Evolutionary conservation across 2,113 vertebrate genomes (phyloP), one percentile per base, ranked within the genome.

Genomic region (Sander vitreus): DNA sequence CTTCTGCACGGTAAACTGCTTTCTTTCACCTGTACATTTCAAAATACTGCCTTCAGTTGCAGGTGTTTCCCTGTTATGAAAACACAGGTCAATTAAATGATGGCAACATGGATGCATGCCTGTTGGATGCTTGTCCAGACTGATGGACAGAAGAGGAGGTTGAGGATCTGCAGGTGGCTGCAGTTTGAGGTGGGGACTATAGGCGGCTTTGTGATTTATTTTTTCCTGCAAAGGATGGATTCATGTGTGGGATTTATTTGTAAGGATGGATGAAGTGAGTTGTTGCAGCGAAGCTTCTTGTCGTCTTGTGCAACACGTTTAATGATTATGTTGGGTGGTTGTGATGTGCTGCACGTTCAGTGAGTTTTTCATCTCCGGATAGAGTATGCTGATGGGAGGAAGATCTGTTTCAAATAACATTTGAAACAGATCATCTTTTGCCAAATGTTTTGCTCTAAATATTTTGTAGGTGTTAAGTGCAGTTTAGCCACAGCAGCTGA

Each of bases 1-100:
- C 75, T 59, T n/a, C 65, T 48, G 50, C 14, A 39, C 87, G 91
- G 88, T 89, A 89, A 89, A 89, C 78, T 19, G 33, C 45, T 67
- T 58, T 69, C 47, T 51, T 27, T 69, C 33, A 21, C 54, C 23
- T 30, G 27, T 54, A 7, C 21, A 21, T 19, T 12, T 10, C 39
- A 9, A 64, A n/a, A 48, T 3, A 9, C 15, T 14, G 43, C 39
- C 19, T 9, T 30, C 30, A 7, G 48, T 11, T 13, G 45, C 47
- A 21, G 30, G 16, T 11, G 33, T 19, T 11, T 48, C 55, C 18
- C 45, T 19, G 36, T 18, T 16, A 5, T 66, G 36, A 69, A 64
- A 50, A 54, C 59, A 67, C 55, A 66, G 48, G 67, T 50, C 15
- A n/a, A 65, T 33, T 2, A 74, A 25, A 53, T 15, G 58, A 57